Evolutionary conservation across 2,113 vertebrate species (phyloP).

Genomic region (Thunnus maccoyii): DNA sequence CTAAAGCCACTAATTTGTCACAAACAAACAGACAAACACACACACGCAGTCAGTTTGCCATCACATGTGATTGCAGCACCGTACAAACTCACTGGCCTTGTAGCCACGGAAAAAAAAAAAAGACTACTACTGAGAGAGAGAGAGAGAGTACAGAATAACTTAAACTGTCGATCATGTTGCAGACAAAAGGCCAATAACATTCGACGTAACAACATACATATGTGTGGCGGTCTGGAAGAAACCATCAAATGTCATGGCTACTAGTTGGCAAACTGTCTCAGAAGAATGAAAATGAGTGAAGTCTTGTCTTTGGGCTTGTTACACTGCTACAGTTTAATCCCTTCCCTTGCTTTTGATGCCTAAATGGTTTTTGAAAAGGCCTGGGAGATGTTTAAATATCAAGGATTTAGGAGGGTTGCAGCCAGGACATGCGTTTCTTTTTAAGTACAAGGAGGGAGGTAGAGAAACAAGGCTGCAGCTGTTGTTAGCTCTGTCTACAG

Average conservation of each 20-base stretch:
- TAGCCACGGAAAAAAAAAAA: constrained; percentile 21
- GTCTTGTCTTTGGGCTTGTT: constrained; percentile 60
- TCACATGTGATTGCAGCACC: constrained; percentile 15
- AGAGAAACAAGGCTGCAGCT: constrained; percentile 41
- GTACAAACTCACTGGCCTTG: constrained; percentile 34
- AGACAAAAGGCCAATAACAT: constrained; percentile 60
- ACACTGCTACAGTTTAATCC: constrained; percentile 57
- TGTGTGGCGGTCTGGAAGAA: constrained; percentile 54
- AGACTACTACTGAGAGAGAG: constrained; percentile 1
- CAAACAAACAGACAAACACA: constrained; percentile 41
- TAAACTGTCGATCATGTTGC: constrained; percentile 50
- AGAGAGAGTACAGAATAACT: constrained; percentile 40
- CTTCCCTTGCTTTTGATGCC: constrained; percentile 62
- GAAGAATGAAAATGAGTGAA: constrained; percentile 58
- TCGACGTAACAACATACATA: constrained; percentile 52
- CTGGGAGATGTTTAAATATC: constrained; percentile 70
- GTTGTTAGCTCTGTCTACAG: constrained; percentile 22
- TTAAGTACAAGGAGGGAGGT: constrained; percentile 49
- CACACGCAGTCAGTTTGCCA: constrained; percentile 16
- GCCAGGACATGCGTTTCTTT: constrained; percentile 67
- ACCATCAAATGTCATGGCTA: constrained; percentile 62
- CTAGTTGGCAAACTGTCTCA: constrained; percentile 58
- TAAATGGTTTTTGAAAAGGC: constrained; percentile 68
- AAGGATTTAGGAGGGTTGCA: constrained; percentile 46
- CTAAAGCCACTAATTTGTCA: constrained; percentile 53